Evolutionary conservation across 2,113 vertebrate genomes (phyloP).

Genomic region (Suricata suricatta): DNA sequence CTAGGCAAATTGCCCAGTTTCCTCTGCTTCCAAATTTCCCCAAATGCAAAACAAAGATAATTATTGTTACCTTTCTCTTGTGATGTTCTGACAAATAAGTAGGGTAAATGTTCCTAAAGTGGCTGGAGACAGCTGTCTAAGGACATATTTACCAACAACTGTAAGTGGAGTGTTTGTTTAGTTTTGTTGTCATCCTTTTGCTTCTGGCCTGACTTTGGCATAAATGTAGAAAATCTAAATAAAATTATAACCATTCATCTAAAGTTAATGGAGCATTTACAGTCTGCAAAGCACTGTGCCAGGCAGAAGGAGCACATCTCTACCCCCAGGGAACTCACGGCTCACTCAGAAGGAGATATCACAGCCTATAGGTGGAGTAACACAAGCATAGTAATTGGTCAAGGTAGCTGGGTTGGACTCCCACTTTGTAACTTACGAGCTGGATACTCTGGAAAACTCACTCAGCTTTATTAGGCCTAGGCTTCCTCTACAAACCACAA

Average conservation of each 20-base stretch:
- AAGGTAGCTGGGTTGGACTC: background rate
- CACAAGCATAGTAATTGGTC: background rate
- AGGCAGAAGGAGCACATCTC: background rate
- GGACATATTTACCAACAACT: background rate
- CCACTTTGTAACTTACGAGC: background rate
- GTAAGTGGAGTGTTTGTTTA: background rate
- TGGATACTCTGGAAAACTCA: background rate
- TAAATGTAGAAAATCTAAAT: slow-evolving; percentile 24
- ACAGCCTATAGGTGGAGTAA: background rate
- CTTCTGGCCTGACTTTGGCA: slow-evolving; percentile 8
- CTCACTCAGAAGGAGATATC: background rate
- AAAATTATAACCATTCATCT: background rate
- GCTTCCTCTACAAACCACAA: background rate
- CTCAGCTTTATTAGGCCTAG: background rate
- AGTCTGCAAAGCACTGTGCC: background rate
- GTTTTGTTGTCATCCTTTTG: background rate
- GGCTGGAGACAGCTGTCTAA: background rate
- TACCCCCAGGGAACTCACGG: background rate
- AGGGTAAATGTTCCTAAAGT: background rate
- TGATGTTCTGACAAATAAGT: slow-evolving; percentile 39
- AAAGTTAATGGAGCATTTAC: background rate
- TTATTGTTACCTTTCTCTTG: slow-evolving; percentile 44
- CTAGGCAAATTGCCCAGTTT: slow-evolving; percentile 70
- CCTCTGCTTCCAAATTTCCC: slow-evolving; percentile 57
- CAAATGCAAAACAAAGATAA: slow-evolving; percentile 67